Conservation (phyloP, 2,113 vertebrate genomes). For the Cyprinus carpio region DNA sequence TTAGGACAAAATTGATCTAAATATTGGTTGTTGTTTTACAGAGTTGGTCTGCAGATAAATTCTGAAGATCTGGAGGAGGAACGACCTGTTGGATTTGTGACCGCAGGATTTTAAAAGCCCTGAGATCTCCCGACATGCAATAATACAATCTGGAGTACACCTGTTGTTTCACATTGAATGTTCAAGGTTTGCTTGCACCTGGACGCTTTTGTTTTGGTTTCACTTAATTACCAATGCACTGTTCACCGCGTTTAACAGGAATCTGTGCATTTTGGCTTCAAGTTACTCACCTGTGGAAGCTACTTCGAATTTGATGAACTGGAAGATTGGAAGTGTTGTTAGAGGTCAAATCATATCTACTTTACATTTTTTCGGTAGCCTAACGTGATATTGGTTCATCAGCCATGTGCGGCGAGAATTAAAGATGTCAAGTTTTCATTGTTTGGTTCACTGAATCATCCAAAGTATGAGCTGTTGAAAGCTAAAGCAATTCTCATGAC, state of each 20-base stretch:
- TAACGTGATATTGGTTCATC: slow-evolving; percentile 48
- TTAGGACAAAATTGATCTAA: no score
- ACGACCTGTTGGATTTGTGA: slow-evolving; percentile 15
- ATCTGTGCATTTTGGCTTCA: slow-evolving; percentile 16
- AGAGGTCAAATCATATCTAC: slow-evolving; percentile 27
- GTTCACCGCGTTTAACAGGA: neutral
- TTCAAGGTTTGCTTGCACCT: slow-evolving; percentile 22
- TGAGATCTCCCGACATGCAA: slow-evolving; percentile 26
- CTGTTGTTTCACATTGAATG: slow-evolving; percentile 29
- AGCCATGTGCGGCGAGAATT: neutral
- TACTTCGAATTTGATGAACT: slow-evolving; percentile 54
- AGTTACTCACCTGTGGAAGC: slow-evolving; percentile 27
- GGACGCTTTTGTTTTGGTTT: slow-evolving; percentile 9
- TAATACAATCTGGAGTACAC: slow-evolving; percentile 37
- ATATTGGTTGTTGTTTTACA: slow-evolving; percentile 51
- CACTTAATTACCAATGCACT: slow-evolving; percentile 11
- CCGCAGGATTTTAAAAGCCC: neutral
- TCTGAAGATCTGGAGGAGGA: slow-evolving; percentile 40
- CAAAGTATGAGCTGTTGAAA: slow-evolving; percentile 46
- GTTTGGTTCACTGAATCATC: slow-evolving; percentile 22
- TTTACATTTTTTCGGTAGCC: slow-evolving; percentile 36
- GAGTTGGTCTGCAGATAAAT: slow-evolving; percentile 62
- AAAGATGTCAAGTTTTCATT: slow-evolving; percentile 50
- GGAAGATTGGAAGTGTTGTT: slow-evolving; percentile 39
- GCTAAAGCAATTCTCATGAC: slow-evolving; percentile 51